Percentiles rank a stretch among this genome's conserved stretches.
phyloP scores from a whole-genome alignment of 2,113 vertebrate genomes.

The Sterna hirundo region DNA sequence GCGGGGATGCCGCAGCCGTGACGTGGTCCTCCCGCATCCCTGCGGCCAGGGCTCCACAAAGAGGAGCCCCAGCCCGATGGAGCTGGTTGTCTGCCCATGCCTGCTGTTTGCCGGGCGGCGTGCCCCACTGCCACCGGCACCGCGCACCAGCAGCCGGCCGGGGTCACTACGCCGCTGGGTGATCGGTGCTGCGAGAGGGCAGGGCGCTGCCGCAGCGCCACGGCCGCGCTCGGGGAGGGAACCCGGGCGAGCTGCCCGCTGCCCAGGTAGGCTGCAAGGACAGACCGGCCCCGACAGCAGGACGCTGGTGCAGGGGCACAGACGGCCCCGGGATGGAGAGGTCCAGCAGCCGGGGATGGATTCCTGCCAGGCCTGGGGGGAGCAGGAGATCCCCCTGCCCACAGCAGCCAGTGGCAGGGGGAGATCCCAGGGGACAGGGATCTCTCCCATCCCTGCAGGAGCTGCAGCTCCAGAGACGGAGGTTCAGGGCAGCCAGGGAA shows the following conservation, averaged over 20 bases:
- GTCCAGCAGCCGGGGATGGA: background rate
- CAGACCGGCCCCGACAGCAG: background rate
- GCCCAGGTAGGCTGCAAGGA: background rate
- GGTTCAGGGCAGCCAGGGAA: background rate
- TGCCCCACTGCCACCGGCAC: background rate
- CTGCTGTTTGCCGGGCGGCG: background rate
- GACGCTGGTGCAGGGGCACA: background rate
- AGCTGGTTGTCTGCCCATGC: fast-evolving
- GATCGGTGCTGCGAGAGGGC: background rate
- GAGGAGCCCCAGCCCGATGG: fast-evolving
- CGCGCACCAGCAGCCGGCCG: fast-evolving
- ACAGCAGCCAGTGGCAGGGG: background rate
- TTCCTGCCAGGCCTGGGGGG: background rate
- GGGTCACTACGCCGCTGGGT: background rate
- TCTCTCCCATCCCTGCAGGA: background rate
- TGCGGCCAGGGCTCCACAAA: background rate
- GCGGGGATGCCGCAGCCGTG: fast-evolving
- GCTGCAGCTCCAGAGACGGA: background rate
- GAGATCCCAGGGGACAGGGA: background rate
- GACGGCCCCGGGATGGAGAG: fast-evolving
- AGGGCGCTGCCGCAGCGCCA: background rate
- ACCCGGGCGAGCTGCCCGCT: background rate
- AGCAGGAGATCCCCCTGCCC: too few relatives aligned
- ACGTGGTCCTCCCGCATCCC: background rate
- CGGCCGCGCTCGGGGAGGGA: fast-evolving